These are phyloP conservation scores for Ormyrus thymus DNA, from an alignment of 2,888 invertebrate genomes.

Conservation along the genomic window DNA sequence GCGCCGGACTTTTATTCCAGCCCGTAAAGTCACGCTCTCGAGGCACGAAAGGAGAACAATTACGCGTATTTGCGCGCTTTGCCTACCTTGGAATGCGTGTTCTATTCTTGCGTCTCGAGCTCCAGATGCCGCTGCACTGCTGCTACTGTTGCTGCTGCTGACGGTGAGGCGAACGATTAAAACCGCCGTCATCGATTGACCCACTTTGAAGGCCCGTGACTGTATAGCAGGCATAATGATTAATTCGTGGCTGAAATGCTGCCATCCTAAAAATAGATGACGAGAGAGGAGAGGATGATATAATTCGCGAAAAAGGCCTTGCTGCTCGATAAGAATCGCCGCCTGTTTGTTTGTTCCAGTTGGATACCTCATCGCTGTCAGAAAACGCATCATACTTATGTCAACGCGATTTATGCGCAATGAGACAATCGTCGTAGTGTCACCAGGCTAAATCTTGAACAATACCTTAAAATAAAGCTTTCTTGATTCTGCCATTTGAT, in stretches of 20 bases:
- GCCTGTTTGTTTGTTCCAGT: too few relatives aligned
- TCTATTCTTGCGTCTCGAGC: slow-evolving; percentile 42
- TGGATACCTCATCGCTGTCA: too few relatives aligned
- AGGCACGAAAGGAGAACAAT: slow-evolving; percentile 33
- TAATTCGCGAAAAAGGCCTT: not conserved
- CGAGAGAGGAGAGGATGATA: not conserved
- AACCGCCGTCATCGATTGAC: slow-evolving; percentile 56
- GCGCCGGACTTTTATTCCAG: slow-evolving; percentile 19
- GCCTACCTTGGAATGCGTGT: slow-evolving; percentile 48
- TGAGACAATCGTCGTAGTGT: not conserved
- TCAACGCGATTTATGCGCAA: not conserved
- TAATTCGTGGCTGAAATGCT: slow-evolving; percentile 45
- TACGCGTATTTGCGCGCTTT: slow-evolving; percentile 11
- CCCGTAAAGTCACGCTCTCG: slow-evolving; percentile 10
- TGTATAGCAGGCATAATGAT: slow-evolving; percentile 32
- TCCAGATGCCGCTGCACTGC: slow-evolving; percentile 38
- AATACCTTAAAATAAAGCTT: too few relatives aligned
- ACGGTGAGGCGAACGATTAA: slow-evolving; percentile 49
- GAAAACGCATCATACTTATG: too few relatives aligned
- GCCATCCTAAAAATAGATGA: slow-evolving; percentile 13
- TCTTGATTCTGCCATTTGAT: too few relatives aligned
- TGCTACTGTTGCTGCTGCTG: not conserved
- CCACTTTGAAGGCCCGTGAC: slow-evolving; percentile 57
- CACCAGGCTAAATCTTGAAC: too few relatives aligned
- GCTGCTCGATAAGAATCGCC: too few relatives aligned